phyloP scores from a whole-genome alignment of 2,113 vertebrate species.

The Synodontis membranacea region DNA sequence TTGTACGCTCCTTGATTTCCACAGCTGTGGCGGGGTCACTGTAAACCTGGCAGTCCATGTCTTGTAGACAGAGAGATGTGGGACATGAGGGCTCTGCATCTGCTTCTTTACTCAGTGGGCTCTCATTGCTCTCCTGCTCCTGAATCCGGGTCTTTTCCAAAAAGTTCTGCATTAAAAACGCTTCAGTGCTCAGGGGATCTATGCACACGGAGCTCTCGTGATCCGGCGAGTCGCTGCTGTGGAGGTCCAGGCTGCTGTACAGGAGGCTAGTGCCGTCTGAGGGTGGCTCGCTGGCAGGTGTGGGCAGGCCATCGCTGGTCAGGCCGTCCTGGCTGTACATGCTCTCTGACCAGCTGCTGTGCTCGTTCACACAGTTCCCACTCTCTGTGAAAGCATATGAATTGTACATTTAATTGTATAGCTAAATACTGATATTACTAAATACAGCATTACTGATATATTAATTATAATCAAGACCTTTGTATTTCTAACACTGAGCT shows the following conservation, averaged over 20 bases:
- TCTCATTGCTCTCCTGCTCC: background rate
- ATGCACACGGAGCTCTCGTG: conserved; percentile 58
- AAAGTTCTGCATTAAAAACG: conserved; percentile 65
- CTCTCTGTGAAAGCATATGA: conserved; percentile 53
- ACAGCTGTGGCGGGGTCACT: background rate
- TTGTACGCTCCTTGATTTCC: conserved; percentile 10
- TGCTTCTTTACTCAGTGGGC: background rate
- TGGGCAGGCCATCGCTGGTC: conserved; percentile 73
- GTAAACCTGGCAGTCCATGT: conserved; percentile 42
- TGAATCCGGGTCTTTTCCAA: conserved; percentile 48
- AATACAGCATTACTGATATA: no score
- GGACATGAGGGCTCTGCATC: conserved; percentile 9
- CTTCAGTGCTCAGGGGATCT: conserved; percentile 55
- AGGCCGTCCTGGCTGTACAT: conserved; percentile 64
- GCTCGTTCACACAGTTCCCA: conserved; percentile 65
- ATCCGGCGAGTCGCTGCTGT: conserved; percentile 74
- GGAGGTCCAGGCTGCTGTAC: conserved; percentile 73
- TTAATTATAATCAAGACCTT: background rate
- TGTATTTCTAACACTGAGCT: background rate
- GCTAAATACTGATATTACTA: no score
- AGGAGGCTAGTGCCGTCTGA: conserved; percentile 73
- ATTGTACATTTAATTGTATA: no score
- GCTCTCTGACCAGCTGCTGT: conserved; percentile 73
- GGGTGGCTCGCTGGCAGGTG: conserved; percentile 73
- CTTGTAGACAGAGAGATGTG: conserved; percentile 45